Base-by-base conservation (phyloP, 2,888 invertebrate genomes). In the Drosophila lacicola region DNA sequence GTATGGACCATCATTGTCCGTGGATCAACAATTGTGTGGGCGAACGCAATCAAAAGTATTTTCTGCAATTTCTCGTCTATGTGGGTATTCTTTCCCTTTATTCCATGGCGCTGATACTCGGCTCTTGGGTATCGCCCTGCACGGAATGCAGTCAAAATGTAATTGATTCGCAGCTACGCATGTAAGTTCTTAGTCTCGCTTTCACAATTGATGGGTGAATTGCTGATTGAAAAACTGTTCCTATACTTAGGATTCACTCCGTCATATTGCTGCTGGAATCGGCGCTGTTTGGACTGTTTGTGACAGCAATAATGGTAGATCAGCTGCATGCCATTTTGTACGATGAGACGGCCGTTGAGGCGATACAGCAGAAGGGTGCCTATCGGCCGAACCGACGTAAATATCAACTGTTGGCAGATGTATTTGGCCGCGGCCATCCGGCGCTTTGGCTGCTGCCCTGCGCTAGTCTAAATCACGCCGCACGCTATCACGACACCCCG, bases 1-100 rank as follows among this genome's bases (percentile, higher is more conserved):
- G 91, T 47, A 92, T 92, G 92, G 92, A 92, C 63, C 92, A 92
- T 49, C 97, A 98, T 92, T 97, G 97, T 92, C 96, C 97, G 5
- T 97, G 97, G 97, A 97, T 98, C 50, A 98, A 98, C 91, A 98
- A 98, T 92, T 98, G 98, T 92, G 97, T 98, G 5, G 98, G 97
- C 46, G 97, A 98, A 92, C 95, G 95, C 88, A 98, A 98, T 93
- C 97, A 98, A 93, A 97, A 97, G 92, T 97, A 96, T 93, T 98
- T 98, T 92, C 94, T 98, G 76, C 96, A 98, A 90, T 98, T 98
- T 93, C 93, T 97, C 72, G 93, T 97, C 44, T 97, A 96, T 91
- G 96, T 96, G 67, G 96, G 95, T 60, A 92, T 94, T 47, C 91
- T 95, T 68, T 93, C 95, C 2, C 78, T 94, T 0, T 96, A 96